Evolutionary conservation across 1,140 invertebrate genomes (phyloP).

Genomic region (Heliconius eleuchia): DNA sequence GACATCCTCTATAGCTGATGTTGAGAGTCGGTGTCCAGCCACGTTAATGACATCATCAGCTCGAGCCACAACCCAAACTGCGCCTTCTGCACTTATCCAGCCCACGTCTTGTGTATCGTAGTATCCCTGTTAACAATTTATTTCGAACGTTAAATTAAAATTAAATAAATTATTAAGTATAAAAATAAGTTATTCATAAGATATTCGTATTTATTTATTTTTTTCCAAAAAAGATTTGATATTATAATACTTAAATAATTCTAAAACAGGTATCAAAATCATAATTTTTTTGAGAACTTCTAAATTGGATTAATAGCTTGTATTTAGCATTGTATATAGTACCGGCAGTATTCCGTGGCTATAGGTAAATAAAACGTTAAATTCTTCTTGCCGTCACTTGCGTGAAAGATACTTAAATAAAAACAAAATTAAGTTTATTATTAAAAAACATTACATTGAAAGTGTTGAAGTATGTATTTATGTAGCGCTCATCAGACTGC

Average conservation of each 20-base stretch:
- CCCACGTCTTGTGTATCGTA: constrained; percentile 98
- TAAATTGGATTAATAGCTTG: too few relatives aligned
- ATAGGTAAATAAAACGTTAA: too few relatives aligned
- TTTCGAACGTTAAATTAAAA: too few relatives aligned
- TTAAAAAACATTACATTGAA: constrained; percentile 85
- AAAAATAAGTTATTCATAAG: too few relatives aligned
- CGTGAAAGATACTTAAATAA: background rate
- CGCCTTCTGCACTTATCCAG: constrained; percentile 91
- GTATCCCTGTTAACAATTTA: constrained; percentile 86
- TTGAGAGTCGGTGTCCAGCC: constrained; percentile 94
- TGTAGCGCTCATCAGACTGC: constrained; percentile 90
- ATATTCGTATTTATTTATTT: background rate
- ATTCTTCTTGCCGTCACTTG: background rate
- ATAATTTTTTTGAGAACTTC: too few relatives aligned
- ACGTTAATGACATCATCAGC: constrained; percentile 99
- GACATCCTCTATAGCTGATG: constrained; percentile 94
- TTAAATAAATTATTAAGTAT: too few relatives aligned
- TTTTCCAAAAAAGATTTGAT: background rate
- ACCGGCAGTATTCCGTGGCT: too few relatives aligned
- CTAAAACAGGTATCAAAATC: too few relatives aligned
- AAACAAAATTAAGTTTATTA: constrained; percentile 10
- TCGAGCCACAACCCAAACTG: constrained; percentile 93
- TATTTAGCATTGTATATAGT: too few relatives aligned
- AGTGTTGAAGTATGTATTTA: constrained; percentile 89
- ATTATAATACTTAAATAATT: too few relatives aligned